Conservation (phyloP, 2,113 vertebrate species). For the Corynorhinus townsendii region DNA sequence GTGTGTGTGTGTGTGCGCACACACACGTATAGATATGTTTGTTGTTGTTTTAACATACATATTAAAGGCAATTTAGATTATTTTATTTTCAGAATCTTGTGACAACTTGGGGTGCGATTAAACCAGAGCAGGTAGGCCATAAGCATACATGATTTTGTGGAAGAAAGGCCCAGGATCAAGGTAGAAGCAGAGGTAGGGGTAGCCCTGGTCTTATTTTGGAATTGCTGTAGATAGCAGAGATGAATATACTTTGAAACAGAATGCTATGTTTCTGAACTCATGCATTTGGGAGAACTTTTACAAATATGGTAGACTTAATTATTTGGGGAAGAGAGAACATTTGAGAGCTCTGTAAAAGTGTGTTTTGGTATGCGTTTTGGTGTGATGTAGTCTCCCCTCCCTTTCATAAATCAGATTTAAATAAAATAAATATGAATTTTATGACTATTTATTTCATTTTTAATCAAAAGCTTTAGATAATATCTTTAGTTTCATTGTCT, state of each 20-base stretch:
- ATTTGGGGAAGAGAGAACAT: not conserved
- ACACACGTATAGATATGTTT: no score
- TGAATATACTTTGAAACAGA: not conserved
- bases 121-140: not conserved
- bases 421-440: not conserved
- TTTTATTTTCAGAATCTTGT: not conserved
- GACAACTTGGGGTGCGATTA: not conserved
- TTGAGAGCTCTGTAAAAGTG: not conserved
- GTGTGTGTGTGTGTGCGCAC: not conserved
- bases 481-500: not conserved
- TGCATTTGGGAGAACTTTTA: not conserved
- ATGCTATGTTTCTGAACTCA: not conserved
- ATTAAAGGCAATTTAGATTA: not conserved
- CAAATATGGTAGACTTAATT: not conserved
- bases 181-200: not conserved
- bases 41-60: not conserved
- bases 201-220: not conserved
- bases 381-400: not conserved
- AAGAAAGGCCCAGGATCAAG: not conserved
- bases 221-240: not conserved
- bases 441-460: not conserved
- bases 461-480: not conserved
- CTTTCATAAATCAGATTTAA: not conserved
- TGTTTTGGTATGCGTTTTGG: not conserved
- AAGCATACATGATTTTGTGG: not conserved